Percentiles rank a stretch among this genome's conserved stretches.
Evolutionary conservation across 2,888 invertebrate species (phyloP).

Genomic region (Arctia plantaginis): DNA sequence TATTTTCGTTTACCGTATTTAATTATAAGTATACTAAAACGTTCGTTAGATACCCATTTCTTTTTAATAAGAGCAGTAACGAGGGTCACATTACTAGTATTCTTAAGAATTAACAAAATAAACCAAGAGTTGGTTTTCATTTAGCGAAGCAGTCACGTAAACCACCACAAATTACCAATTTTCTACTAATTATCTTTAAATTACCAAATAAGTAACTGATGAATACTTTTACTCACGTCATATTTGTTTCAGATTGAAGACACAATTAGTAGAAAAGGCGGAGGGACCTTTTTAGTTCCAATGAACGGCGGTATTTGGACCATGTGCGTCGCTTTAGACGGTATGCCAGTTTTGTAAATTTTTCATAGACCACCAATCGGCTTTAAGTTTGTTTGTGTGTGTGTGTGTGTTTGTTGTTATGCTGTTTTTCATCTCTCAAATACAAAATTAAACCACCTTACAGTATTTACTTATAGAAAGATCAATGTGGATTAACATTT

Average conservation of each 20-base stretch:
- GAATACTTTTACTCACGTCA: not conserved
- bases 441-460: not conserved
- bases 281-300: constrained; percentile 91
- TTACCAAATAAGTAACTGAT: too few species aligned
- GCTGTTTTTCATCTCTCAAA: not conserved
- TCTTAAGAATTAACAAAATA: not conserved
- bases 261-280: constrained; percentile 73
- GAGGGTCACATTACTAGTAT: too few species aligned
- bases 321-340: constrained; percentile 93
- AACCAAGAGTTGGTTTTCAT: not conserved
- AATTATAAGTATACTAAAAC: too few species aligned
- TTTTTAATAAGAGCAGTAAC: too few species aligned
- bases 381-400: not conserved
- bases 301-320: constrained; percentile 98
- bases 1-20: too few species aligned
- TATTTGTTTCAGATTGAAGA: constrained; percentile 75
- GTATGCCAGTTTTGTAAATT: constrained; percentile 70
- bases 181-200: not conserved
- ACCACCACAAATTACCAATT: not conserved
- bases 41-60: too few species aligned
- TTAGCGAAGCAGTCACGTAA: not conserved
- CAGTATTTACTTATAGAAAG: not conserved
- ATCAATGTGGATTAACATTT: not conserved
- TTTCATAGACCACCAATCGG: not conserved
- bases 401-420: too few species aligned